Percentiles rank a stretch among this genome's conserved stretches.
These are phyloP conservation scores for Terrapene triunguis DNA, from an alignment of 2,113 vertebrate genomes.

Conservation along the genomic window DNA sequence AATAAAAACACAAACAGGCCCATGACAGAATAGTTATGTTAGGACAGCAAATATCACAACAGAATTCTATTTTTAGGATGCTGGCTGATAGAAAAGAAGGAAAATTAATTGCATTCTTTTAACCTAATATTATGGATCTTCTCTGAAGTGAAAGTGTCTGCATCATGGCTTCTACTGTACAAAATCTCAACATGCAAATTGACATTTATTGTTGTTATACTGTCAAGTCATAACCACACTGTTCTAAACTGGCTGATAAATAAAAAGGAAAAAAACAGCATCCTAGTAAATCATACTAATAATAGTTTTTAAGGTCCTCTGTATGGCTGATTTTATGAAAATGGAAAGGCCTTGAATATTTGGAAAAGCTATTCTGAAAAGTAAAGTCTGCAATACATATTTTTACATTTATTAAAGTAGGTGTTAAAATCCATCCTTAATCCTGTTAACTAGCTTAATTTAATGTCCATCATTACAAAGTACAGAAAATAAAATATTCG, in stretches of 20 bases:
- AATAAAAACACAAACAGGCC: slow-evolving; percentile 22
- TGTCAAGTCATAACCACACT: not conserved
- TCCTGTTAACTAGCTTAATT: not conserved
- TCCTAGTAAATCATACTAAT: not conserved
- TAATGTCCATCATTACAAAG: not conserved
- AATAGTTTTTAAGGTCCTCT: not conserved
- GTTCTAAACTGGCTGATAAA: not conserved
- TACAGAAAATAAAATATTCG: not conserved
- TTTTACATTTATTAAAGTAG: not conserved
- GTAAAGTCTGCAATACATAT: not conserved
- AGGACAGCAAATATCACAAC: slow-evolving; percentile 26
- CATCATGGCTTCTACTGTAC: not conserved
- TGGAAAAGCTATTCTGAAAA: not conserved
- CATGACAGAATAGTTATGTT: slow-evolving; percentile 33
- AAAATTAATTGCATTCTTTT: slow-evolving; percentile 27
- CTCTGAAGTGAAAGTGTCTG: not conserved
- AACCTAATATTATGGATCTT: not conserved
- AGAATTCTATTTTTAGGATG: slow-evolving; percentile 34
- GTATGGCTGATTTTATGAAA: not conserved
- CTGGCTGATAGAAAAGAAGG: slow-evolving; percentile 14
- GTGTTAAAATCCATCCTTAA: not conserved
- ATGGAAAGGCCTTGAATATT: not conserved
- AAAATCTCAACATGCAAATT: not conserved
- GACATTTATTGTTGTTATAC: not conserved
- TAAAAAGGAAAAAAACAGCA: not conserved